Evolutionary conservation across 2,797 vertebrate genomes (phyloP).

Genomic region (Myotis findleyi): DNA sequence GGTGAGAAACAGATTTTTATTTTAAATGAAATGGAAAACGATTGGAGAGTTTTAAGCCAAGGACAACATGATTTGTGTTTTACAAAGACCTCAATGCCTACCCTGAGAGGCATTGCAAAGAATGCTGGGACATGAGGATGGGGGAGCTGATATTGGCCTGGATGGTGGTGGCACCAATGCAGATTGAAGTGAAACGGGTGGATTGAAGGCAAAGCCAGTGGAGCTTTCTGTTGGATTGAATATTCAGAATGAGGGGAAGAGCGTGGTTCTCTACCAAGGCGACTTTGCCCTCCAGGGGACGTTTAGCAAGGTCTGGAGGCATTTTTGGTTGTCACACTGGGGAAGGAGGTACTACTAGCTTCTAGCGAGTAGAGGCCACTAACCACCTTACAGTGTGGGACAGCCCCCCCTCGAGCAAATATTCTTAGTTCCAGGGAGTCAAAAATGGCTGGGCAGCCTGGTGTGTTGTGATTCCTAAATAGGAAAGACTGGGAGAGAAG

Average conservation of each 20-base stretch:
- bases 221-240: background rate
- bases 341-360: background rate
- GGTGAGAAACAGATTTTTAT: background rate
- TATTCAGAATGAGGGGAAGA: background rate
- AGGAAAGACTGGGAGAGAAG: background rate
- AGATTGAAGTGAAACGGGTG: background rate
- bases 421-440: background rate
- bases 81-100: background rate
- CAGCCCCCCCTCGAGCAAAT: no score
- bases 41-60: background rate
- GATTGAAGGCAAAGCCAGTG: background rate
- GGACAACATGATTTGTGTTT: background rate
- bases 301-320: background rate
- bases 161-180: fast-evolving
- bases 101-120: fast-evolving
- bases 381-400: fast-evolving
- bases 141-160: background rate
- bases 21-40: background rate
- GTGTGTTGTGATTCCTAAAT: background rate
- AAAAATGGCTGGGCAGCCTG: background rate
- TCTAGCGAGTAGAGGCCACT: background rate
- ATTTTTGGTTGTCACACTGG: background rate
- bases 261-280: background rate
- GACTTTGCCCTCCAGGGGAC: background rate
- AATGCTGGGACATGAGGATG: fast-evolving